Evolutionary conservation across 2,113 vertebrate genomes (phyloP).

Genomic region (Paraplagusia blochii): DNA sequence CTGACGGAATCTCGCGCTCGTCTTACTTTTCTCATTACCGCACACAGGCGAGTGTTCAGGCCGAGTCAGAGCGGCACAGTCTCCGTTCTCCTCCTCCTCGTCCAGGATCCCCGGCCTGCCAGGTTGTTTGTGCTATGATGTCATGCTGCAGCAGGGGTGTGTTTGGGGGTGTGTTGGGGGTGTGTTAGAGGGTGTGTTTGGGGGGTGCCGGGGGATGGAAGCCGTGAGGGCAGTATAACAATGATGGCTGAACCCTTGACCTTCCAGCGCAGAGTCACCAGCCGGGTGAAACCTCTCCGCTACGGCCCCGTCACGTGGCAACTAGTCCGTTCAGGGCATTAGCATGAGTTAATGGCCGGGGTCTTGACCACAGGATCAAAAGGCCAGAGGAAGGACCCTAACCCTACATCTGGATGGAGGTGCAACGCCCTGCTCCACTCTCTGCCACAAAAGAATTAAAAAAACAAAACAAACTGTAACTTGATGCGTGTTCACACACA

Average conservation of each 20-base stretch:
- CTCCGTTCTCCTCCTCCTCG: slow-evolving; percentile 25
- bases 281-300: slow-evolving; percentile 35
- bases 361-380: slow-evolving; percentile 31
- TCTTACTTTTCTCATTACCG: slow-evolving; percentile 41
- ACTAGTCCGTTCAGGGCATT: slow-evolving; percentile 41
- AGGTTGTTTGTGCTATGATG: slow-evolving; percentile 51
- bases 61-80: slow-evolving; percentile 14
- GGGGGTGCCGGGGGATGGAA: slow-evolving; percentile 20
- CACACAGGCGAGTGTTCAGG: slow-evolving; percentile 37
- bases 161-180: slow-evolving; percentile 43
- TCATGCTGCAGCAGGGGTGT: slow-evolving; percentile 47
- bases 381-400: slow-evolving; percentile 36
- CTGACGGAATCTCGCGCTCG: slow-evolving; percentile 28
- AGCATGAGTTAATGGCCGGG: slow-evolving; percentile 48
- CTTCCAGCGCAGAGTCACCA: slow-evolving; percentile 42
- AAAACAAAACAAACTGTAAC: slow-evolving; percentile 36
- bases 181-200: slow-evolving; percentile 41
- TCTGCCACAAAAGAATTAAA: not conserved
- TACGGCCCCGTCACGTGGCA: slow-evolving; percentile 33
- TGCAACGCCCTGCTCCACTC: slow-evolving; percentile 5
- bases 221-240: slow-evolving; percentile 41
- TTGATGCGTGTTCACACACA: slow-evolving; percentile 33
- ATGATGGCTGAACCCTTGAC: slow-evolving; percentile 66
- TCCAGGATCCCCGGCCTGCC: slow-evolving; percentile 32
- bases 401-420: slow-evolving; percentile 39